phyloP scores from a whole-genome alignment of 2,797 vertebrate genomes.

The Rhabdophis nuchalis region DNA sequence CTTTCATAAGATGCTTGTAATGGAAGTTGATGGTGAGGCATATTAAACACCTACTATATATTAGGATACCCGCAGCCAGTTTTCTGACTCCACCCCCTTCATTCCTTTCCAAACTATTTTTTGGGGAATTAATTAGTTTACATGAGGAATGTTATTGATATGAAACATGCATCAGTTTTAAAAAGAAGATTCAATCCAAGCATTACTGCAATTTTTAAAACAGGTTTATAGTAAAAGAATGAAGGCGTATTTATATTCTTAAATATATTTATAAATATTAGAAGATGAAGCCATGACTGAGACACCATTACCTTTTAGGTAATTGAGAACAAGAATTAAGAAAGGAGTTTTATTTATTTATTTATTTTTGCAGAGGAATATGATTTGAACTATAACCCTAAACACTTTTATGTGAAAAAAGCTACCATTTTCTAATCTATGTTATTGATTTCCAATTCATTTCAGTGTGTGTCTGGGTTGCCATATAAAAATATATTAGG shows the following conservation, averaged over 20 bases:
- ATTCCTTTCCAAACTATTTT: neutral
- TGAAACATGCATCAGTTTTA: neutral
- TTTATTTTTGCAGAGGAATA: slow-evolving; percentile 17
- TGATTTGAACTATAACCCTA: neutral
- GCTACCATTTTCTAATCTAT: neutral
- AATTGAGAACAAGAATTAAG: slow-evolving; percentile 4
- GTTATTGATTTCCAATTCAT: neutral
- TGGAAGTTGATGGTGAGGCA: neutral
- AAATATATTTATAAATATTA: neutral
- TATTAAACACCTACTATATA: neutral
- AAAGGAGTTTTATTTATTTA: neutral
- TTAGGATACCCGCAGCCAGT: neutral
- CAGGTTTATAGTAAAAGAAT: slow-evolving; percentile 63
- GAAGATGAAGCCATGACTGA: neutral
- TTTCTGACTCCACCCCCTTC: neutral
- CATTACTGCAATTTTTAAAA: slow-evolving; percentile 27
- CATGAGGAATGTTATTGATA: neutral
- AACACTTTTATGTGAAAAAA: slow-evolving; percentile 29
- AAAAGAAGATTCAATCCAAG: neutral
- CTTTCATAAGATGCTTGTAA: neutral
- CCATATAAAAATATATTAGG: slow-evolving; percentile 23
- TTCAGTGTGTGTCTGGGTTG: neutral
- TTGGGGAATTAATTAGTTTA: neutral
- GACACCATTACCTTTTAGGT: neutral
- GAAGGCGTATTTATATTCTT: slow-evolving; percentile 18